Evolutionary conservation across 2,888 invertebrate species (phyloP).

Genomic region (Brassicogethes aeneus): DNA sequence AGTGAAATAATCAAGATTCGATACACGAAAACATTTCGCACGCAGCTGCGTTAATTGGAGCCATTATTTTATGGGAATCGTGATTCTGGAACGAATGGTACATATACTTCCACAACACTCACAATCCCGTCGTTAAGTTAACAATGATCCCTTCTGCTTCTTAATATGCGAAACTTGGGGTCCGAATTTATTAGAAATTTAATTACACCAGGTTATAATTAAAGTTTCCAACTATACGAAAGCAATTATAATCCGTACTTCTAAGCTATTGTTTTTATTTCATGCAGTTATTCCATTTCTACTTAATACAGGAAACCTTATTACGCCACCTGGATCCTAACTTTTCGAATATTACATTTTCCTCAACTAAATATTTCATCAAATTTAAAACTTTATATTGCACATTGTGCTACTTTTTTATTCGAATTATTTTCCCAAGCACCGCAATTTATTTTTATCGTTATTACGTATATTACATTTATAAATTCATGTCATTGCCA

Average conservation of each 20-base stretch:
- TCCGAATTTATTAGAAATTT: slow-evolving; percentile 30
- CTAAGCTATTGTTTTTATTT: background rate
- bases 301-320: too few species aligned
- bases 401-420: too few species aligned
- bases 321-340: too few species aligned
- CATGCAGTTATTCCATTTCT: too few species aligned
- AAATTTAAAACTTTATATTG: too few species aligned
- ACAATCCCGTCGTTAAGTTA: slow-evolving; percentile 25
- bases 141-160: slow-evolving; percentile 17
- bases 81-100: slow-evolving; percentile 24
- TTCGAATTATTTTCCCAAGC: too few species aligned
- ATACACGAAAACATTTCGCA: slow-evolving; percentile 27
- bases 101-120: slow-evolving; percentile 8
- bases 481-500: too few species aligned
- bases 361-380: too few species aligned
- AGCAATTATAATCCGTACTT: slow-evolving; percentile 13
- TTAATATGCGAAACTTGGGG: slow-evolving; percentile 23
- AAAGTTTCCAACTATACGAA: slow-evolving; percentile 20
- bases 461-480: too few species aligned
- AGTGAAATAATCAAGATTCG: slow-evolving; percentile 25
- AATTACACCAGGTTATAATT: slow-evolving; percentile 29
- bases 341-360: too few species aligned
- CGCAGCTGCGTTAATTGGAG: slow-evolving; percentile 32
- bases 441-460: too few species aligned
- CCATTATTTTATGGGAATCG: slow-evolving; percentile 30